Conservation (phyloP, 92 coral and sea anemone genomes). For the Scolanthus callimorphus region DNA sequence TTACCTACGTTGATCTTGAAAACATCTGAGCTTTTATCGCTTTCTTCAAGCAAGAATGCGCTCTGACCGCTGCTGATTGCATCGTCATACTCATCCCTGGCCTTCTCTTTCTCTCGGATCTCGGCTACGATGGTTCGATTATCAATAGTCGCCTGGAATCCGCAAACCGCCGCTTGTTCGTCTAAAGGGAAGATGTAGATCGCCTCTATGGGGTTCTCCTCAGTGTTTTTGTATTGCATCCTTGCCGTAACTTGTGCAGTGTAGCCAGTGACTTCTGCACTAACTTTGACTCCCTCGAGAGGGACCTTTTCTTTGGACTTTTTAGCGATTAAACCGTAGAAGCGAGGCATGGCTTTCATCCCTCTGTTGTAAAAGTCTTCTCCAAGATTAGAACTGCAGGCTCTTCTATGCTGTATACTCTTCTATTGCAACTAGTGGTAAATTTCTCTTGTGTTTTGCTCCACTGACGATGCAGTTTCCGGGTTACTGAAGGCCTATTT, state of each 20-base stretch:
- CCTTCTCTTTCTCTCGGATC: conserved; percentile 80
- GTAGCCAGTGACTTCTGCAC: conserved; percentile 64
- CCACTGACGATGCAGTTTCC: no score
- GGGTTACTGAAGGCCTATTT: no score
- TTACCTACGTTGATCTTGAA: conserved; percentile 82
- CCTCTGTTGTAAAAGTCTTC: no score
- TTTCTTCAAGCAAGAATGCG: conserved; percentile 83
- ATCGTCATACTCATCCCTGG: conserved; percentile 72
- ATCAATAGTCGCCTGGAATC: conserved; percentile 80
- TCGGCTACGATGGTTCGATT: conserved; percentile 83
- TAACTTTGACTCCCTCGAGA: conserved; percentile 66
- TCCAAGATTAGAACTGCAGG: no score
- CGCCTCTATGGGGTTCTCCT: conserved; percentile 80
- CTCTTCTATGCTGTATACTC: no score
- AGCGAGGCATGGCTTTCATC: no score
- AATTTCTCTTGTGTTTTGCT: no score
- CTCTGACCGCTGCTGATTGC: conserved; percentile 77
- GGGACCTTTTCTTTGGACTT: conserved; percentile 48
- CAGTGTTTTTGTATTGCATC: conserved; percentile 71
- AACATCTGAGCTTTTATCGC: conserved; percentile 82
- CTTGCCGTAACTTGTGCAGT: conserved; percentile 78
- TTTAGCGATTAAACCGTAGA: conserved; percentile 60
- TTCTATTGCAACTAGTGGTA: no score
- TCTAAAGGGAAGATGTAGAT: conserved; percentile 70
- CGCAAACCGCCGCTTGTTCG: conserved; percentile 83